These are phyloP conservation scores for Sciaenops ocellatus DNA, from an alignment of 2,797 vertebrate species.

Conservation along the genomic window DNA sequence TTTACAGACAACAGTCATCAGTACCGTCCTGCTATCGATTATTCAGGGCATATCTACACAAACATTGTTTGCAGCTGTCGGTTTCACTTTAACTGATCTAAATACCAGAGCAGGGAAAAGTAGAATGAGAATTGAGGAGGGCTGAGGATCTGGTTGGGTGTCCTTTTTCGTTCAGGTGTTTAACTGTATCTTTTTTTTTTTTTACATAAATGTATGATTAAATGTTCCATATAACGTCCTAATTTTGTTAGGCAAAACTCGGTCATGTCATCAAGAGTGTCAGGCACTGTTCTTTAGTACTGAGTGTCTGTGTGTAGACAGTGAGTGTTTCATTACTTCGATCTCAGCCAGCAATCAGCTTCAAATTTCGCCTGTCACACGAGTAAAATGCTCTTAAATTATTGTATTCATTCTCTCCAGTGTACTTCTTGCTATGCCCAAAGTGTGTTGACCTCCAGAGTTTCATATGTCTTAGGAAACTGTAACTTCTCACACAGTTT, in stretches of 20 bases:
- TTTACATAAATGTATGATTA: no score
- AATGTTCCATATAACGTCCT: not conserved
- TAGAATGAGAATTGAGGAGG: not conserved
- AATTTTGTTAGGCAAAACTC: not conserved
- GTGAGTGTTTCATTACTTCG: not conserved
- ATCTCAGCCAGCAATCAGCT: no score
- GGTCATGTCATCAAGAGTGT: not conserved
- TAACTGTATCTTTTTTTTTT: not conserved
- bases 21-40: no score
- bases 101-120: not conserved
- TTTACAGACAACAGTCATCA: not conserved
- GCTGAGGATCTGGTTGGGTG: not conserved
- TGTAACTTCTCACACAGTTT: not conserved
- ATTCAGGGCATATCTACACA: rapidly evolving
- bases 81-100: not conserved
- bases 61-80: not conserved
- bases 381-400: not conserved
- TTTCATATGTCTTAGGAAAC: not conserved
- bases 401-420: no score
- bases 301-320: no score
- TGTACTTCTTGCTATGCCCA: not conserved
- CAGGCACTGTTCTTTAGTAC: not conserved
- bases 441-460: not conserved
- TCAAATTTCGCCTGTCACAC: not conserved
- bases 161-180: not conserved